Evolutionary conservation across 2,113 vertebrate species (phyloP), one percentile per base, ranked within the genome.

Genomic region (Fukomys damarensis): DNA sequence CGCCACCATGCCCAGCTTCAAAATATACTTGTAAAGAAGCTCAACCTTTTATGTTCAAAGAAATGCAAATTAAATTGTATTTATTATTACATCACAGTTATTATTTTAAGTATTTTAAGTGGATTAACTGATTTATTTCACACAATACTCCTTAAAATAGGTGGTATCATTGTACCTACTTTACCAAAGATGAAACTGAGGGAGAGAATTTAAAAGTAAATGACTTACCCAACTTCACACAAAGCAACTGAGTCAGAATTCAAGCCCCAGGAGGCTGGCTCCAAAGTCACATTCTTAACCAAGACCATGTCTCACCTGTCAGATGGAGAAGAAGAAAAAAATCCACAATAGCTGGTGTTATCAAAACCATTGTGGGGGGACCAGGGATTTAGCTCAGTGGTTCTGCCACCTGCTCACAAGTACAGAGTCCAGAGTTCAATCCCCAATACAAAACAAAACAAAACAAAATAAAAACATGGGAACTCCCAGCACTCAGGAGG

Each of bases 31-130:
- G 19, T 86, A 89, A 96, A 94, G 43, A 93, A 86, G 4, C 43
- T 93, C 41, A 83, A 92, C 58, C 61, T 95, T 96, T 92, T 92
- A 77, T 87, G 83, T 28, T 72, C 22, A 83, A 96, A 90, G 22
- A 82, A 86, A 81, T 83, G 1, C 41, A 92, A 86, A 96, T 46
- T 61, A 94, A 85, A 87, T 58, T 46, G 89, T 76, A 92, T 14
- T 49, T 52, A 49, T 49, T n/a, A 30, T 43, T 43, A 74, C 24
- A 68, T 90, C n/a, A 79, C 61, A 84, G n/a, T 68, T 84, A 74
- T 56, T 94, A 87, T 46, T 81, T 30, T 30, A 93, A 87, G 9
- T 32, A 94, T 91, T 96, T 82, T 30, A 76, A 30, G 38, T 74
- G 38, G 11, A 26, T 70, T 68, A 68, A 68, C 35, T 70, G 35